Base-by-base conservation (phyloP, 2,888 invertebrate genomes). In the Megaustenia siamemsis region DNA sequence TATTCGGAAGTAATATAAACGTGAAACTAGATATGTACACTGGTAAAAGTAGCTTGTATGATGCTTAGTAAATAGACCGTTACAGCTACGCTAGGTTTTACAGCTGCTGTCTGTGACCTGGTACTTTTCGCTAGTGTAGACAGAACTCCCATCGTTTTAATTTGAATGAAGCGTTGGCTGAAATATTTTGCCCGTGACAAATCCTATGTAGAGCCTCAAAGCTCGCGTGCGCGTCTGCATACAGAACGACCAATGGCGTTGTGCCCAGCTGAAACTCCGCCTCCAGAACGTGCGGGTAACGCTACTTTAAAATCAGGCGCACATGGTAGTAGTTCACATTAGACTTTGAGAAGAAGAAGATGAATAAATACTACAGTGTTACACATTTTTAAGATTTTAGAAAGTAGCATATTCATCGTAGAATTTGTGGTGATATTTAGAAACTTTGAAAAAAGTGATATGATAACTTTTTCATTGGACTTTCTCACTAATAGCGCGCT, bases 271-370 rank as follows among this genome's bases (percentile, higher is more conserved):
- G 18, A 28, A 53, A 69, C 53, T 43, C 71, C 81, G n/a, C 56
- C 81, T 38, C 32, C 28, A 56, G 60, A 69, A 40, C 71, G 69
- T 81, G 81, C 69, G 56, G 81, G 81, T 53, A 49, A 40, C 28
- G 69, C 49, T 71, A 81, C 73, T 49, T 49, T 49, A 73, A 73
- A 71, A 40, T 10, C 24, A 18, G 6, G 15, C 38, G 18, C 81
- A 69, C 81, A 71, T 81, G 81, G 68, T 40, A 5, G 69, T 40
- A 5, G 12, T 28, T 73, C 45, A 35, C 49, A 49, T 43, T 49
- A 73, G 49, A 21, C 73, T 5, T 3, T 5, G 18, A 49, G 15
- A 73, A 18, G 49, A 45, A 45, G 35, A 66, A 66, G 28, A 73
- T 0, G 49, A 28, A 71, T 8, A 71, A n/a, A 43, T 69, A 28